These are phyloP conservation scores for Tokudaia tokunoshimensis DNA, from an alignment of 2,797 vertebrate species.

Conservation along the genomic window DNA sequence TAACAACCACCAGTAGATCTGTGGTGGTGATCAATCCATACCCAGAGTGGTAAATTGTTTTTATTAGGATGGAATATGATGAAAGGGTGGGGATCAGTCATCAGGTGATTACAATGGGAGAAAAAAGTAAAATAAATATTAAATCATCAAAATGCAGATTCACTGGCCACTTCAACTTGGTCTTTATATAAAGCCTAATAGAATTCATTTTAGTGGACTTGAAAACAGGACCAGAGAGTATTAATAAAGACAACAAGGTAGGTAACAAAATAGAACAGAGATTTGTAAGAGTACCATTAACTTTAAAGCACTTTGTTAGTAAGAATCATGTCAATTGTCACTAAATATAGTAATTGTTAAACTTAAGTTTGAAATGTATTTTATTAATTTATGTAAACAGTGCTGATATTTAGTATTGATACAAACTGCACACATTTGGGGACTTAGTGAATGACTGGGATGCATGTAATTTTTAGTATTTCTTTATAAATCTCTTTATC, in stretches of 20 bases:
- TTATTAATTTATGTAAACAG: constrained; percentile 19
- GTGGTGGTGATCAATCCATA: background rate
- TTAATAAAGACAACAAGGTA: background rate
- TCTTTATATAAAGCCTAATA: background rate
- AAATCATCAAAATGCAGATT: background rate
- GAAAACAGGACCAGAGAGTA: background rate
- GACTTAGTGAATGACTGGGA: background rate
- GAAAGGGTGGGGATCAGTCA: background rate
- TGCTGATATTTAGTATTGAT: background rate
- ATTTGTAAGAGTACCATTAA: background rate
- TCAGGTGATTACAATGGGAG: background rate
- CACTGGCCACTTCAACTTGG: background rate
- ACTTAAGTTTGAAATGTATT: constrained; percentile 19
- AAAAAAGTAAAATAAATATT: background rate
- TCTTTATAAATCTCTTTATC: constrained; percentile 25
- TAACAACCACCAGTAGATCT: background rate
- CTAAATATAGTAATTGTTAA: background rate
- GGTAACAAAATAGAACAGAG: background rate
- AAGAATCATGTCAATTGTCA: background rate
- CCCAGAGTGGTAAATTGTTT: constrained; percentile 4
- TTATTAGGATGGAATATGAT: background rate
- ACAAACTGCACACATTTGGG: background rate
- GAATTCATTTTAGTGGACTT: background rate
- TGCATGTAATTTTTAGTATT: background rate
- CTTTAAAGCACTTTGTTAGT: constrained; percentile 1